Percentiles rank a stretch among this genome's conserved stretches.
These are phyloP conservation scores for Galaxias olidus DNA, from an alignment of 2,797 vertebrate genomes.

Conservation along the genomic window DNA sequence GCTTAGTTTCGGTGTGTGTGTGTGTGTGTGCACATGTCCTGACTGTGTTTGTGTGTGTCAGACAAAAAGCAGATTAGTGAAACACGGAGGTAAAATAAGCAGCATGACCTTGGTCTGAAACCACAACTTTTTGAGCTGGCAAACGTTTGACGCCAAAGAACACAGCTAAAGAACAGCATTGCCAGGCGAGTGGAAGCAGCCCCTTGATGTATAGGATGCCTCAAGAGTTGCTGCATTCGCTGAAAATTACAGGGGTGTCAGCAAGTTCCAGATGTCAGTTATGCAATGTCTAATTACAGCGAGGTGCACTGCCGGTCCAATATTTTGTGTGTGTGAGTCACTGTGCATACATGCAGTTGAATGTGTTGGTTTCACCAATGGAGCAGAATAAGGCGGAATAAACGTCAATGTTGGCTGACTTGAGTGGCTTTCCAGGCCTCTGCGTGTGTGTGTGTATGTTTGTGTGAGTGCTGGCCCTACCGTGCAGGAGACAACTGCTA, in stretches of 20 bases:
- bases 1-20: slow-evolving; percentile 53
- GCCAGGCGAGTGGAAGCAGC: slow-evolving; percentile 58
- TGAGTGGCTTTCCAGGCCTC: background rate
- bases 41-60: slow-evolving; percentile 74
- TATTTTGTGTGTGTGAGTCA: slow-evolving; percentile 6
- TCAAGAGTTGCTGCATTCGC: slow-evolving; percentile 61
- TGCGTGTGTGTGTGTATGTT: background rate
- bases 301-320: slow-evolving; percentile 27
- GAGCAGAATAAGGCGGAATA: no score
- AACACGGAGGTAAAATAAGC: slow-evolving; percentile 82
- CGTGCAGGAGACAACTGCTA: background rate
- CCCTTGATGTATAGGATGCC: slow-evolving; percentile 51
- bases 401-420: background rate
- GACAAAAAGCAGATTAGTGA: slow-evolving; percentile 80
- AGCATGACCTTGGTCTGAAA: slow-evolving; percentile 81
- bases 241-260: slow-evolving; percentile 66
- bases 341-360: slow-evolving; percentile 19
- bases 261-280: slow-evolving; percentile 69
- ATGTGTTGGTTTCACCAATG: background rate
- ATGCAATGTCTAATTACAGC: slow-evolving; percentile 67
- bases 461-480: background rate
- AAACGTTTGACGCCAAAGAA: slow-evolving; percentile 65
- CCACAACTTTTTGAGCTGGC: slow-evolving; percentile 57
- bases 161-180: slow-evolving; percentile 37
- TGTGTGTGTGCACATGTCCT: slow-evolving; percentile 33